A percentile compares a stretch with the other conserved stretches of the same genome.
These are phyloP conservation scores for Sepiola atlantica DNA, from an alignment of 2,888 invertebrate genomes.

Conservation along the genomic window DNA sequence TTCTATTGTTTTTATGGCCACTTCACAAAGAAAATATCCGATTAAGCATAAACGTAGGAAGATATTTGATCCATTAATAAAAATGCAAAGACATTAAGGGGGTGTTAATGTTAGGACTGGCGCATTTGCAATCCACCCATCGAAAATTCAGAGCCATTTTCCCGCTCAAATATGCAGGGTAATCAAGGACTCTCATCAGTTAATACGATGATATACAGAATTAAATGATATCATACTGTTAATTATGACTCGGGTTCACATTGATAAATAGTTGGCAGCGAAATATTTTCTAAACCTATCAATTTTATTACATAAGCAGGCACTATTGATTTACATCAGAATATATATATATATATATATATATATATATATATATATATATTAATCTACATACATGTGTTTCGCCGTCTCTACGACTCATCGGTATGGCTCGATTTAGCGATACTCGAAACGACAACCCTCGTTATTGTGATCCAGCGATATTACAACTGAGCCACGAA, in stretches of 20 bases:
- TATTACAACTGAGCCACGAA: too few relatives aligned
- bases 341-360: too few relatives aligned
- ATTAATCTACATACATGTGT: too few relatives aligned
- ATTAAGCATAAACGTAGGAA: background rate
- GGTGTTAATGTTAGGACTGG: background rate
- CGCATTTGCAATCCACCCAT: background rate
- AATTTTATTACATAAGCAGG: background rate
- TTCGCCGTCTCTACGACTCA: too few relatives aligned
- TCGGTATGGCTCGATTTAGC: too few relatives aligned
- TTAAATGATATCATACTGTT: background rate
- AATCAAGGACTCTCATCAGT: background rate
- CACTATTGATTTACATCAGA: background rate
- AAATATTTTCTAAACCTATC: background rate
- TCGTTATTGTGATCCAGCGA: too few relatives aligned
- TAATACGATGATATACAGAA: background rate
- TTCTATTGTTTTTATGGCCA: too few relatives aligned
- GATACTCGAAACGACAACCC: too few relatives aligned
- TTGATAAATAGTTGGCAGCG: background rate
- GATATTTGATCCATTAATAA: background rate
- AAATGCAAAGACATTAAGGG: background rate
- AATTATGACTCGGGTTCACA: background rate
- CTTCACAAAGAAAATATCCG: background rate
- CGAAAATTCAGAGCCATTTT: background rate
- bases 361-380: too few relatives aligned
- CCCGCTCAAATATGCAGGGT: background rate